Conservation (phyloP, 1,140 invertebrate species). For the Diorhabda carinulata region DNA sequence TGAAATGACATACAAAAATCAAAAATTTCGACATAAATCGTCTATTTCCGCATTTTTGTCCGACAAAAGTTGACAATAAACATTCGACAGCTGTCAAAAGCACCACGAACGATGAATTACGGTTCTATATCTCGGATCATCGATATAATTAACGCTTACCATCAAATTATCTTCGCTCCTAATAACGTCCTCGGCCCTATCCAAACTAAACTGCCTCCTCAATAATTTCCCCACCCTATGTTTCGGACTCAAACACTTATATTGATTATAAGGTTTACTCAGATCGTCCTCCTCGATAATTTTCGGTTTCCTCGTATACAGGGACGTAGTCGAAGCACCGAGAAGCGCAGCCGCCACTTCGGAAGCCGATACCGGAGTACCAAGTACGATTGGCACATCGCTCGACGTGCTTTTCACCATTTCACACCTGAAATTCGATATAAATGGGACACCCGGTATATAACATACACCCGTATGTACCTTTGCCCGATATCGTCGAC, state of each 20-base stretch:
- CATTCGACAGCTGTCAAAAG: too few relatives aligned
- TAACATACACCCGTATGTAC: background rate
- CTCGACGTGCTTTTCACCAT: slow-evolving; percentile 51
- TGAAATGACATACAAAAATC: too few relatives aligned
- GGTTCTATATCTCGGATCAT: too few relatives aligned
- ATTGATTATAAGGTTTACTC: slow-evolving; percentile 66
- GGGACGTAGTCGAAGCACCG: slow-evolving; percentile 54
- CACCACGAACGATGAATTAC: too few relatives aligned
- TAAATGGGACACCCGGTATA: background rate
- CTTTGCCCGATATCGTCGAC: slow-evolving; percentile 24
- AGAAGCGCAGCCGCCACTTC: slow-evolving; percentile 55
- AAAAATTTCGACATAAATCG: too few relatives aligned
- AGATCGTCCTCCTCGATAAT: slow-evolving; percentile 58
- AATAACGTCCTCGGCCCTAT: slow-evolving; percentile 56
- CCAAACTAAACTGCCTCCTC: slow-evolving; percentile 66
- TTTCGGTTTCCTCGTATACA: slow-evolving; percentile 45
- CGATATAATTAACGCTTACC: background rate
- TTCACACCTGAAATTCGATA: slow-evolving; percentile 14
- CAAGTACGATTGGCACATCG: slow-evolving; percentile 46
- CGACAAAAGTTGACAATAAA: too few relatives aligned
- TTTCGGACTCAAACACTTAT: slow-evolving; percentile 66
- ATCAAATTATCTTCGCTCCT: slow-evolving; percentile 16
- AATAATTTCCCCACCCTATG: slow-evolving; percentile 56
- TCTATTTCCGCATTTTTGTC: too few relatives aligned
- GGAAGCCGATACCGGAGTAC: slow-evolving; percentile 52